These are phyloP conservation scores for Drosophila subquinaria DNA, from an alignment of 2,888 invertebrate species.

Conservation along the genomic window DNA sequence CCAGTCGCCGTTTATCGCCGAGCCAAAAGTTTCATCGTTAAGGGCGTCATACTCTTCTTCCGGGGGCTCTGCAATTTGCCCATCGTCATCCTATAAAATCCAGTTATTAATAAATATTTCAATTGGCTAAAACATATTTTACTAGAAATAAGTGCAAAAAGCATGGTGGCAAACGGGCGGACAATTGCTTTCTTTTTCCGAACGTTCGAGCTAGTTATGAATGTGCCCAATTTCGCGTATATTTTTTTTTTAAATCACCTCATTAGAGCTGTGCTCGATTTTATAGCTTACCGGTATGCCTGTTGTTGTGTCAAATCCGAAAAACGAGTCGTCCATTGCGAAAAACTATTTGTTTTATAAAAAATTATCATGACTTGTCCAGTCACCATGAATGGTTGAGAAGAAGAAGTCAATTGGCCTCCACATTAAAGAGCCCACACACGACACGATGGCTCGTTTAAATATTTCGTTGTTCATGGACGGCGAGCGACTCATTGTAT, in stretches of 20 bases:
- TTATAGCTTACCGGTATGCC: constrained; percentile 88
- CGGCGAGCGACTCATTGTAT: too few relatives aligned
- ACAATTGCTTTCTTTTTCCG: constrained; percentile 39
- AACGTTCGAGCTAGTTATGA: constrained; percentile 3
- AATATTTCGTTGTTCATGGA: too few relatives aligned
- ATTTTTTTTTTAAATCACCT: neutral
- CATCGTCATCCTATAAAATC: constrained; percentile 82
- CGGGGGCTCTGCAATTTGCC: constrained; percentile 88
- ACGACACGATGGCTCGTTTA: too few relatives aligned
- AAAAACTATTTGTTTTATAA: constrained; percentile 87
- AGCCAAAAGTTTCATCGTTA: constrained; percentile 96
- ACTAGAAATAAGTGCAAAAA: constrained; percentile 16
- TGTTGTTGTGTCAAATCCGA: constrained; percentile 91
- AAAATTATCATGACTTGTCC: constrained; percentile 89
- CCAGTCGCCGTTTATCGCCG: constrained; percentile 91
- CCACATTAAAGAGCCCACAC: constrained; percentile 27
- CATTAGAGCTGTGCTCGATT: neutral
- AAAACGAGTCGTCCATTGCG: constrained; percentile 95
- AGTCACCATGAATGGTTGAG: constrained; percentile 86
- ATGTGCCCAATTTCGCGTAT: neutral
- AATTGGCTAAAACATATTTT: constrained; percentile 1
- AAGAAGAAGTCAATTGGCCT: constrained; percentile 55
- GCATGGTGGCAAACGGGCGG: constrained; percentile 29
- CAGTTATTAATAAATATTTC: neutral
- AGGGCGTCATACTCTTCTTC: constrained; percentile 96